Base-by-base conservation (phyloP, 2,797 vertebrate genomes). In the Lateolabrax maculatus region DNA sequence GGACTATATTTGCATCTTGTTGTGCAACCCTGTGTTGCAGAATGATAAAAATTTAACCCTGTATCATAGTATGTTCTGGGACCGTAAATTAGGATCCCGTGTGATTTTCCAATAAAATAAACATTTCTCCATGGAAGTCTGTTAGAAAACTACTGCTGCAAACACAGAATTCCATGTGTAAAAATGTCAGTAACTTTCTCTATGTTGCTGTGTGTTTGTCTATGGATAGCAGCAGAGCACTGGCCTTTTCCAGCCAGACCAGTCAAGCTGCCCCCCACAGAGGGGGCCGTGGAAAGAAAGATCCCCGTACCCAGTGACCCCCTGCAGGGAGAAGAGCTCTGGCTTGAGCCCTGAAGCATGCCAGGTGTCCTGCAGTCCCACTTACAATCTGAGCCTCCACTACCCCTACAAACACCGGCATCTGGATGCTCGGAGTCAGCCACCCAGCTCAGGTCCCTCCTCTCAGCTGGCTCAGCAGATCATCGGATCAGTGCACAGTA, bases 381-480 rank as follows among this genome's bases (percentile, higher is more conserved):
- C 95, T 12, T 96, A 96, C 78, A 87, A 94, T 80, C 91, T 96
- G 89, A 95, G 95, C 63, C 95, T 96, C 84, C 94, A 95, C 71
- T 96, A 96, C 90, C 91, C 95, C 56, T 96, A 96, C 5, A 95
- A 95, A 80, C 95, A 92, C 90, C 95, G 93, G 49, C 94, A 96
- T 93, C 94, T 63, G 84, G 95, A 53, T 84, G 89, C n/a, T 92
- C 95, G 84, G 88, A 96, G 95, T 83, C 96, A 95, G 85, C 55
- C 83, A 34, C 81, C 79, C 4, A 31, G 68, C 23, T 77, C 81
- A 23, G 61, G 52, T 12, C 46, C 55, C 4, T 73, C 94, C 8
- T 95, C 96, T 71, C 96, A 96, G 90, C 93, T 95, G 72, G 94
- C 96, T 31, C 95, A 95, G 52, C 94, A 97, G 77, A 93, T 97